A percentile compares a stretch with the other conserved stretches of the same genome.
Conservation (phyloP, 2,113 vertebrate genomes). For the Onychostruthus taczanowskii region DNA sequence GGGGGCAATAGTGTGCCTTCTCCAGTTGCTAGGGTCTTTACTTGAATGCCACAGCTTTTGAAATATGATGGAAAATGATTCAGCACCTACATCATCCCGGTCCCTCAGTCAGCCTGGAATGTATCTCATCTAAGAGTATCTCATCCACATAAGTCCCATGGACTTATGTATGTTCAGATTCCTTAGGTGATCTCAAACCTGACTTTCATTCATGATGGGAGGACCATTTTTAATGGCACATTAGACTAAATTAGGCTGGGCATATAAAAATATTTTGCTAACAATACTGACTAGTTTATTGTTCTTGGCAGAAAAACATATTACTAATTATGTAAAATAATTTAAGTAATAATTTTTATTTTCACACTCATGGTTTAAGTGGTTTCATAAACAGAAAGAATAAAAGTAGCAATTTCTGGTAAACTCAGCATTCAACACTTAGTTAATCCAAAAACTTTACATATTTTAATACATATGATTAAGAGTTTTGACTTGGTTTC, state of each 20-base stretch:
- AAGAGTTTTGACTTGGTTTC: background rate
- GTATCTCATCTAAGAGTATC: background rate
- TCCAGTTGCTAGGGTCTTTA: background rate
- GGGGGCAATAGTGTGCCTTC: background rate
- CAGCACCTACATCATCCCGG: background rate
- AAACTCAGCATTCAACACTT: background rate
- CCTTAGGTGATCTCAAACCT: background rate
- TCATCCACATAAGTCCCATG: background rate
- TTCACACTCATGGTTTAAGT: background rate
- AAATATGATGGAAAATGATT: background rate
- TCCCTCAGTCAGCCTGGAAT: background rate
- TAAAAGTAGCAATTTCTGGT: background rate
- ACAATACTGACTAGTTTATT: background rate
- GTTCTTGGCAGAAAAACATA: background rate
- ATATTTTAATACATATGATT: background rate
- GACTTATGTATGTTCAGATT: background rate
- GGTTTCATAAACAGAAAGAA: background rate
- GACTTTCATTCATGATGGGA: background rate
- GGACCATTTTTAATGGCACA: background rate
- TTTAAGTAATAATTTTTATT: background rate
- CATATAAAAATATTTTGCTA: background rate
- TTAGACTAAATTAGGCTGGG: background rate
- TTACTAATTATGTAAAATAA: background rate
- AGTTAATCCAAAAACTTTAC: background rate
- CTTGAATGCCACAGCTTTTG: background rate